Conservation (phyloP, 2,113 vertebrate genomes). For the Nannobrachium achirus region DNA sequence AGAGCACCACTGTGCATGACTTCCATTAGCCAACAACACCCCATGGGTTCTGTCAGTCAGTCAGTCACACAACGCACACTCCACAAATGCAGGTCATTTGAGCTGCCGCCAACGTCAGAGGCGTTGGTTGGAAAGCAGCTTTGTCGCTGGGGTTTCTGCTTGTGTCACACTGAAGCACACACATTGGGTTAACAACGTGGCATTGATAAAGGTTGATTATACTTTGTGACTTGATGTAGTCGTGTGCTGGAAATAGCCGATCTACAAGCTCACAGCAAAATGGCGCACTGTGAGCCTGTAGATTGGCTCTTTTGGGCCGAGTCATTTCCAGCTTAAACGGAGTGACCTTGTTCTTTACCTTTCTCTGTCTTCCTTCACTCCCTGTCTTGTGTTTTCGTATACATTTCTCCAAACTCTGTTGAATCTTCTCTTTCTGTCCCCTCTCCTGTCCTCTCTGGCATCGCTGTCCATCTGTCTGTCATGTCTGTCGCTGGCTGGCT, state of each 20-base stretch:
- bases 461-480: conserved; percentile 65
- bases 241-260: no score
- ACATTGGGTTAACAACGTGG: no score
- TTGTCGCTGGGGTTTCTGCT: background rate
- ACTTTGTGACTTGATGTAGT: no score
- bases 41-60: background rate
- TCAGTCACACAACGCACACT: no score
- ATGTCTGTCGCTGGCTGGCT: conserved; percentile 35
- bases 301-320: no score
- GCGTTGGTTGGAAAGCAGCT: background rate
- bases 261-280: no score
- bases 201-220: no score
- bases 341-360: background rate
- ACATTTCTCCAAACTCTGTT: conserved; percentile 59
- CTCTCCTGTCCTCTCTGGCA: conserved; percentile 65
- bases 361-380: conserved; percentile 9
- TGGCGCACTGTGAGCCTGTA: no score
- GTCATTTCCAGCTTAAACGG: no score
- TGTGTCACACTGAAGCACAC: background rate
- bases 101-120: conserved; percentile 1
- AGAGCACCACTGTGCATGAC: conserved; percentile 11
- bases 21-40: conserved; percentile 4
- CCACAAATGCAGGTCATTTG: background rate
- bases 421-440: conserved; percentile 49
- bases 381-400: conserved; percentile 21